Base-by-base conservation (phyloP, 2,888 invertebrate species). In the Psococerastis gibbosa region DNA sequence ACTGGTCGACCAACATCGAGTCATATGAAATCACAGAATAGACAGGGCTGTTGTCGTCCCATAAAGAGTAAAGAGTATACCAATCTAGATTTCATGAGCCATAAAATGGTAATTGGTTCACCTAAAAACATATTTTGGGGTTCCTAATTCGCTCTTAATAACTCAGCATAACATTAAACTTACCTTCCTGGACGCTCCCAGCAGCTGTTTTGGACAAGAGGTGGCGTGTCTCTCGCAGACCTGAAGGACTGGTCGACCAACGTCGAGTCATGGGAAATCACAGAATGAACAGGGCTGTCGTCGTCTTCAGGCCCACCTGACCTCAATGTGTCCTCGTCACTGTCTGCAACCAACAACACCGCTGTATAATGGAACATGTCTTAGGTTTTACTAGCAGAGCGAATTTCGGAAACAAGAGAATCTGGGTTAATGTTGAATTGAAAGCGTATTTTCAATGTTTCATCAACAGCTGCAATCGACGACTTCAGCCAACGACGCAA, bases 241-340 rank as follows among this genome's bases (percentile, higher is more conserved):
- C 46, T 43, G 46, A 51, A 52, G 3, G 52, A 52, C 33, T 52
- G 48, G 23, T 38, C 38, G 32, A 70, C 67, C 1, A 70, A 60
- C 6, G 70, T 70, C 43, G 67, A 67, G 41, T 67, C 64, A n/a
- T 69, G 68, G 52, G 66, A 65, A 23, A 41, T 15, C 27, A 16
- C 23, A 16, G 6, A 17, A 16, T 20, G 43, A 2, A 8, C 22
- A 15, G 45, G 45, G 8, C 45, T 35, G 15, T 32, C 35, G 38
- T 53, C 53, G 2, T 55, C 49, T 15, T 53, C 52, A 3, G 50
- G 46, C 4, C 50, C 56, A 15, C 57, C 60, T 3, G 60, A 58
- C 22, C 58, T 56, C 41, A 60, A 49, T 6, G 58, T 58, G 38
- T 57, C 69, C 22, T 63, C 64, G 23, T 63, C 65, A 0, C 68